Base-by-base conservation (phyloP, 1,140 invertebrate species). In the Wiebesia pumilae region DNA sequence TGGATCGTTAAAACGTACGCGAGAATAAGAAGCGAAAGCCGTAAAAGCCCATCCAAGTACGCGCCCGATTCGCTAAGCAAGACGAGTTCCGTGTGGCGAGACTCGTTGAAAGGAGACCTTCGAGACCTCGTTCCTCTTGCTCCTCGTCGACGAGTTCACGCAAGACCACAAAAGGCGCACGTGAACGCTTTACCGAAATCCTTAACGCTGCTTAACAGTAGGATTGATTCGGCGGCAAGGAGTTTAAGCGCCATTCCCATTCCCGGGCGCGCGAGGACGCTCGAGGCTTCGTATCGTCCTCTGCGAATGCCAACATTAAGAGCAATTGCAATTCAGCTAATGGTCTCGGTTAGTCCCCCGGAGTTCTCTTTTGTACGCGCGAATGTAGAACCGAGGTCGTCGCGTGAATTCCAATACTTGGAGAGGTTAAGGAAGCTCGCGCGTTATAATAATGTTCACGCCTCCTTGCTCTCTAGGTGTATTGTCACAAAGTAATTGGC, bases 141-240 rank as follows among this genome's bases (percentile, higher is more conserved):
- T 62, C 7, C 40, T 38, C 30, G 75, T 3, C 35, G 40, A 33
- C 27, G 35, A 62, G 73, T 24, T 24, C 9, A n/a, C 83, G 83
- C 62, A 35, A 62, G 43, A 65, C 75, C 83, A 84, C 83, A 79
- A 85, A 81, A 71, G 84, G 33, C 14, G 80, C 80, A 81, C 85
- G 85, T 86, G 85, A 86, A 69, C 7, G 75, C 80, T 58, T 81
- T 86, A 86, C 85, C 85, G 85, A 86, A 86, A 86, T 80, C 83
- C 30, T 7, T 40, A 27, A 0, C 7, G 10, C 10, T 54, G 19
- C 33, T 27, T 75, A 47, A n/a, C n/a, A 9, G 47, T 40, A 47
- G 79, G 85, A 86, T 86, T 82, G 85, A 86, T 86, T 86, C 80
- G 69, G 51, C 33, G 16, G 21, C 24, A 12, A 19, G 12, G 43